Evolutionary conservation across 1,140 invertebrate species (phyloP).

Genomic region (Aphis gossypii): DNA sequence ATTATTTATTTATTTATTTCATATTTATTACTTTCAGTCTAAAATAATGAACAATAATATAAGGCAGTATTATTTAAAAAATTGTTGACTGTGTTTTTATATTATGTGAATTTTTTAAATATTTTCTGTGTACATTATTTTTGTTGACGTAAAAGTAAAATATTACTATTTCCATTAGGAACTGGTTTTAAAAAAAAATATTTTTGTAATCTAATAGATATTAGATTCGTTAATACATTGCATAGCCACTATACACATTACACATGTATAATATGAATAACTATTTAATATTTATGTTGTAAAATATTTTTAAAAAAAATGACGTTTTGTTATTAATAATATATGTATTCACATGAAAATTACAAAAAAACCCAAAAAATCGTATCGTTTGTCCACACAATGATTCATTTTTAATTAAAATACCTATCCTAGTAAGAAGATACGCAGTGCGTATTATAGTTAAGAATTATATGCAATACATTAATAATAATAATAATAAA

Average conservation of each 20-base stretch:
- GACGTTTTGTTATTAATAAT: slow-evolving; percentile 2
- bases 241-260: neutral
- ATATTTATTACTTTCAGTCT: neutral
- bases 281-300: neutral
- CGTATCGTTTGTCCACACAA: neutral
- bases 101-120: neutral
- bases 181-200: neutral
- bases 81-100: neutral
- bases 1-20: neutral
- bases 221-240: neutral
- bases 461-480: neutral
- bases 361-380: neutral
- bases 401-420: neutral
- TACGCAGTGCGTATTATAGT: neutral
- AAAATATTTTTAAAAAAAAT: neutral
- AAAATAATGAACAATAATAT: neutral
- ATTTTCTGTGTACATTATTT: neutral
- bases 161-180: neutral
- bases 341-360: neutral
- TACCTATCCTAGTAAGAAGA: neutral
- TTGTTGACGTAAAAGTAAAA: neutral
- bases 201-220: neutral
- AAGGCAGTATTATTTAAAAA: neutral
- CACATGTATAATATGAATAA: too few relatives aligned
- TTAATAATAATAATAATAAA: too few relatives aligned